phyloP scores from a whole-genome alignment of 2,113 vertebrate species.

The Dipodomys merriami region DNA sequence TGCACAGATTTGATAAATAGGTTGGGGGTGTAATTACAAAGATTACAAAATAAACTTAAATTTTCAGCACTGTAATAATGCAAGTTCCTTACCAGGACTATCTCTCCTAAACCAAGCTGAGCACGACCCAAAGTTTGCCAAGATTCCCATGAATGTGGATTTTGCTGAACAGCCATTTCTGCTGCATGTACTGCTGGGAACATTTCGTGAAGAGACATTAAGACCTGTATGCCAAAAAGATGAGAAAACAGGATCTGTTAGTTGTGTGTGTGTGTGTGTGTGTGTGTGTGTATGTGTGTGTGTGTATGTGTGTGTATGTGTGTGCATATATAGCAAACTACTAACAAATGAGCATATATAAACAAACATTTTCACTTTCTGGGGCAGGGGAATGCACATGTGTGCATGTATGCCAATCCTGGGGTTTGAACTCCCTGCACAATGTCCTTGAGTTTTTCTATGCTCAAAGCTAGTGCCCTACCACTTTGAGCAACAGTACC shows the following conservation, averaged over 20 bases:
- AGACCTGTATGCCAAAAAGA: conserved; percentile 85
- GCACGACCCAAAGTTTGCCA: conserved; percentile 97
- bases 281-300: no score
- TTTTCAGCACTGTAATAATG: conserved; percentile 17
- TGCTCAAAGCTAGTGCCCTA: no score
- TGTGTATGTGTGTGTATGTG: no score
- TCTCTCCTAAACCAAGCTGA: conserved; percentile 96
- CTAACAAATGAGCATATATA: not conserved
- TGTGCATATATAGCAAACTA: not conserved
- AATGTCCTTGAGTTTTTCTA: no score
- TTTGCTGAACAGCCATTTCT: conserved; percentile 93
- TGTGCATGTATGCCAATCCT: no score
- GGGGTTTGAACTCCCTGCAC: no score
- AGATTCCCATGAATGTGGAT: conserved; percentile 94
- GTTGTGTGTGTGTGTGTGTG: no score
- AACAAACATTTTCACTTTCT: conserved; percentile 32
- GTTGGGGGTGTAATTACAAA: not conserved
- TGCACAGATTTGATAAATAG: not conserved
- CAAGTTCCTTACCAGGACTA: conserved; percentile 89
- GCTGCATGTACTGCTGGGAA: conserved; percentile 96
- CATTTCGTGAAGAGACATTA: conserved; percentile 94
- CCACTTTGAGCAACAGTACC: no score
- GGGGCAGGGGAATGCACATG: no score
- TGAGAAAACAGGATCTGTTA: not conserved
- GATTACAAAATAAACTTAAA: not conserved